Conservation (phyloP, 2,797 vertebrate species). For the Falco berigora region DNA sequence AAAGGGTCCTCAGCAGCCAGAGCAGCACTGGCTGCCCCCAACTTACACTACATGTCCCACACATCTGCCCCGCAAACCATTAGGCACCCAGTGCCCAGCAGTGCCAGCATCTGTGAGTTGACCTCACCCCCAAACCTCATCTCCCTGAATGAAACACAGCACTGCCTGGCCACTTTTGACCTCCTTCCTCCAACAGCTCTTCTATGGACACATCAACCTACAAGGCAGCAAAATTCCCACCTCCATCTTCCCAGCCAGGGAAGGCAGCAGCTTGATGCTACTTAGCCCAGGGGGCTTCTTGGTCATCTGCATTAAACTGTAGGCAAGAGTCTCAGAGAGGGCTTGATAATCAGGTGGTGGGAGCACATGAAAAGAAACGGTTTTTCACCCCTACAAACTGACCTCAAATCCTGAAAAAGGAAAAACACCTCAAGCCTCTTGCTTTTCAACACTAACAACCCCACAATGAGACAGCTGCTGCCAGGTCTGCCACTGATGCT, state of each 20-base stretch:
- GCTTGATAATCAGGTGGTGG: background rate
- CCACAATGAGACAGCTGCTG: background rate
- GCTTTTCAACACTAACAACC: rapidly evolving
- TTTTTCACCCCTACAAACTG: background rate
- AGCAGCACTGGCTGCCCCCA: background rate
- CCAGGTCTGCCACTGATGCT: background rate
- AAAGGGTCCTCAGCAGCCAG: background rate
- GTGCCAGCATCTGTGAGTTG: background rate
- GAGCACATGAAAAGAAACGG: background rate
- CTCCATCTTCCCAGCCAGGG: background rate
- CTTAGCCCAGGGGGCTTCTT: background rate
- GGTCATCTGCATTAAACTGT: background rate
- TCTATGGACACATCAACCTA: background rate
- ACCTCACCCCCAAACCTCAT: background rate
- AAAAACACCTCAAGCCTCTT: background rate
- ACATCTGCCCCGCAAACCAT: too few relatives aligned
- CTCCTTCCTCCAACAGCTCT: background rate
- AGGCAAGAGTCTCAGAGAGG: background rate
- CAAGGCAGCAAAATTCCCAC: background rate
- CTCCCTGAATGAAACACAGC: background rate
- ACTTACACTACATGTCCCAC: background rate
- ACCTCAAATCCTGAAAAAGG: background rate
- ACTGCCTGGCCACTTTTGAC: background rate
- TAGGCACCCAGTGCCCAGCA: background rate
- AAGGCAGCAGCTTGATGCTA: background rate